Conservation (phyloP, 2,888 invertebrate species). For the Ariolimax columbianus region DNA sequence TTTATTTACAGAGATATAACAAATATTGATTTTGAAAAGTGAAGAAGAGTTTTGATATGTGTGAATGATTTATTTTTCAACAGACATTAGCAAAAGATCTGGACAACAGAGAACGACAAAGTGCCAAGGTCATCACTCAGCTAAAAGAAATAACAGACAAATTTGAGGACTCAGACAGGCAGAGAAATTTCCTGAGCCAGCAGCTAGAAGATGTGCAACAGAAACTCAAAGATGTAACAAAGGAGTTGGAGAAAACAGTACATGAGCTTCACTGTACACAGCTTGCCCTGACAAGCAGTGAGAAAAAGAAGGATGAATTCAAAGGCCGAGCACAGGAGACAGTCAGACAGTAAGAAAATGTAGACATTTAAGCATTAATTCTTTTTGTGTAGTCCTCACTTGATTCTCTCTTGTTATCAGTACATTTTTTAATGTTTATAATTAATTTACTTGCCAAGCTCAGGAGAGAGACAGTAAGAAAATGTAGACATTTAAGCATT, state of each 20-base stretch:
- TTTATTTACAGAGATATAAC: too few relatives aligned
- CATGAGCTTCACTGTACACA: constrained; percentile 70
- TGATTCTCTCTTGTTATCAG: background rate
- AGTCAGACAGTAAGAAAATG: constrained; percentile 71
- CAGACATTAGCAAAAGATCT: constrained; percentile 74
- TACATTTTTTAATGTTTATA: background rate
- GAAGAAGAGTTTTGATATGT: background rate
- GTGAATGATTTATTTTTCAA: background rate
- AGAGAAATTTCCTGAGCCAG: constrained; percentile 63
- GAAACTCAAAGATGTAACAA: constrained; percentile 66
- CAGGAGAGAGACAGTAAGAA: too few relatives aligned
- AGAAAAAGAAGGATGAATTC: constrained; percentile 74
- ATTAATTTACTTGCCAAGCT: background rate
- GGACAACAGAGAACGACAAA: constrained; percentile 70
- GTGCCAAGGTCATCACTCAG: constrained; percentile 71
- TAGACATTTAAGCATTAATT: background rate
- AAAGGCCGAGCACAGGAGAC: constrained; percentile 76
- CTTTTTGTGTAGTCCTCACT: background rate
- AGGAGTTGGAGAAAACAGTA: constrained; percentile 68
- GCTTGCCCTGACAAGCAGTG: constrained; percentile 66
- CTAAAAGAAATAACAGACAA: constrained; percentile 72
- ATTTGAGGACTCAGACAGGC: constrained; percentile 69
- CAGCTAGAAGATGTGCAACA: constrained; percentile 71
- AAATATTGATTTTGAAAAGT: too few relatives aligned
- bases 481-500: too few relatives aligned